These are phyloP conservation scores for Terrapene triunguis DNA, from an alignment of 2,113 vertebrate genomes.

Conservation along the genomic window DNA sequence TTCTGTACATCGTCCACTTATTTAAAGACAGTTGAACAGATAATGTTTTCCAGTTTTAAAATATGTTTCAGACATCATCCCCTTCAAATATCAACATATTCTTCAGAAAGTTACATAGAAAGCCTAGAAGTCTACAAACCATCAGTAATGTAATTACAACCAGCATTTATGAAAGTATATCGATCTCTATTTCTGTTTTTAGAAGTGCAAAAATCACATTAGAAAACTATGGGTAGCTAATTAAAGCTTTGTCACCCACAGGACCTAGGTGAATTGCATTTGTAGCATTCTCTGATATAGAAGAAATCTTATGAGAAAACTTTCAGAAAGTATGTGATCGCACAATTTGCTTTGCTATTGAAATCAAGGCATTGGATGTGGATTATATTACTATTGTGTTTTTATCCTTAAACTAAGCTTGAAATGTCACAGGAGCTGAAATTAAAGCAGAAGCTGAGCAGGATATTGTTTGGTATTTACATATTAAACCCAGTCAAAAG, in stretches of 20 bases:
- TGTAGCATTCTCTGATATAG: conserved; percentile 53
- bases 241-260: conserved; percentile 58
- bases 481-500: conserved; percentile 68
- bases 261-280: conserved; percentile 51
- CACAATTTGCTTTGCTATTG: conserved; percentile 50
- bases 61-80: background rate
- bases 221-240: conserved; percentile 64
- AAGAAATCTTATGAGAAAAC: conserved; percentile 46
- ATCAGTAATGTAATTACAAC: conserved; percentile 63
- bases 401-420: conserved; percentile 61
- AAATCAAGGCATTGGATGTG: conserved; percentile 47
- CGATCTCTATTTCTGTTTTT: conserved; percentile 61
- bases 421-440: conserved; percentile 53
- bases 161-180: conserved; percentile 54
- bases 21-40: conserved; percentile 32
- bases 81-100: conserved; percentile 27
- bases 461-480: conserved; percentile 57
- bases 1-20: background rate
- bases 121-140: conserved; percentile 26
- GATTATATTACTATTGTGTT: conserved; percentile 45
- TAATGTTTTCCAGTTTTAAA: conserved; percentile 26
- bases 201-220: conserved; percentile 52
- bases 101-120: background rate
- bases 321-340: background rate
- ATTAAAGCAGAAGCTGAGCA: conserved; percentile 60